Evolutionary conservation across 2,888 invertebrate genomes (phyloP).

Genomic region (Ischnus inquisitorius): DNA sequence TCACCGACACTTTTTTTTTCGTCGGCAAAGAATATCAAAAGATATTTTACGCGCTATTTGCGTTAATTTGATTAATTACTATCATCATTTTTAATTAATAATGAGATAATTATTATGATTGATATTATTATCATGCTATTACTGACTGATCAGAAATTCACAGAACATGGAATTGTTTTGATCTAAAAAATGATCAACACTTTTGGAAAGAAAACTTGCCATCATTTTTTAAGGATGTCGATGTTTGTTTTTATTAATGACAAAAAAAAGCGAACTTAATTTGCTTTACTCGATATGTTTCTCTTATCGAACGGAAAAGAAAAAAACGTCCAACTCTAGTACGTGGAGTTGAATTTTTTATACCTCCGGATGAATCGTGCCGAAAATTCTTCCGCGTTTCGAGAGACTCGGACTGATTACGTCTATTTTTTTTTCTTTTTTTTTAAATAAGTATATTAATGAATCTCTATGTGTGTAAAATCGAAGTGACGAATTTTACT

Average conservation of each 20-base stretch:
- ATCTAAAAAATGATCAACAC: too few species aligned
- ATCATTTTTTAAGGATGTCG: too few species aligned
- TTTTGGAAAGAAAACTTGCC: too few species aligned
- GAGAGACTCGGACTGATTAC: constrained; percentile 10
- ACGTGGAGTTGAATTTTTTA: constrained; percentile 23
- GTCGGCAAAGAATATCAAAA: too few species aligned
- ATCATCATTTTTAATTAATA: too few species aligned
- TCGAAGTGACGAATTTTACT: background rate
- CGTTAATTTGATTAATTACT: too few species aligned
- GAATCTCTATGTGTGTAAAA: background rate
- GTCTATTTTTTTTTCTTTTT: constrained; percentile 32
- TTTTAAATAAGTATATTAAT: background rate
- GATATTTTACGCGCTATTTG: too few species aligned
- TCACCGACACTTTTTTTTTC: background rate
- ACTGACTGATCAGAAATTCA: too few species aligned
- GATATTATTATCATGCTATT: too few species aligned
- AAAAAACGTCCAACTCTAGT: constrained; percentile 42
- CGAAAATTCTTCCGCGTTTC: constrained; percentile 33
- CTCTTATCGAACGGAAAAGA: constrained; percentile 18
- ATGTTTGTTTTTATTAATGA: too few species aligned
- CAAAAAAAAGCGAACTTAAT: background rate
- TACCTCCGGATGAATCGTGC: constrained; percentile 29
- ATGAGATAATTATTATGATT: too few species aligned
- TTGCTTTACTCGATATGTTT: constrained; percentile 11
- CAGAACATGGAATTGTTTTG: too few species aligned